A percentile compares a stretch with the other conserved stretches of the same genome.
phyloP scores from a whole-genome alignment of 2,113 vertebrate genomes.

The Cacatua alba region DNA sequence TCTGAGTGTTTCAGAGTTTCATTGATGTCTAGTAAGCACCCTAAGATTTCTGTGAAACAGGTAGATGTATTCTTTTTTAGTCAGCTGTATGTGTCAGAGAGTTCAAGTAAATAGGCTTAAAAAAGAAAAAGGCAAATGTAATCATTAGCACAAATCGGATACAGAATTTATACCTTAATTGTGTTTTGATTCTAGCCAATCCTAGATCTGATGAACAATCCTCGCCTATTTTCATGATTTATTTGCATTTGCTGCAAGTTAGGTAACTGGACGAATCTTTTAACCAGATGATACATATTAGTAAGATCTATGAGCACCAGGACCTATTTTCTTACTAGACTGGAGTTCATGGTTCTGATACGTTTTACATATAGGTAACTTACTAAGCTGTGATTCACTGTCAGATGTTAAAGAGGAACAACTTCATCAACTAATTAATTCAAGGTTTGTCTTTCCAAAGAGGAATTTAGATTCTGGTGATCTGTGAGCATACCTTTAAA shows the following conservation, averaged over 20 bases:
- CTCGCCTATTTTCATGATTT: not conserved
- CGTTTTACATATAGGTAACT: not conserved
- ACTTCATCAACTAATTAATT: not conserved
- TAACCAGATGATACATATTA: not conserved
- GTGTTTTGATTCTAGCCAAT: not conserved
- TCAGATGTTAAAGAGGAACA: not conserved
- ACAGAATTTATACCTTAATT: not conserved
- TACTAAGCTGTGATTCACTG: not conserved
- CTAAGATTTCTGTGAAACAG: not conserved
- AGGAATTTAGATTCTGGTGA: not conserved
- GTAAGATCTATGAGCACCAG: not conserved
- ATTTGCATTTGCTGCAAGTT: not conserved
- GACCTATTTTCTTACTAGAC: not conserved
- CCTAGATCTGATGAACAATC: not conserved
- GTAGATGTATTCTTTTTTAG: not conserved
- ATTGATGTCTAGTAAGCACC: not conserved
- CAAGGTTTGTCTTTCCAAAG: not conserved
- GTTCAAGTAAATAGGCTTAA: not conserved
- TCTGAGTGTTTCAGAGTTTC: not conserved
- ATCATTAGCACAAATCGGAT: not conserved
- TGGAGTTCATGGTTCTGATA: not conserved
- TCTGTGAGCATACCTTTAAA: not conserved
- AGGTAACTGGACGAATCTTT: not conserved
- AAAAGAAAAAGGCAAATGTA: not conserved
- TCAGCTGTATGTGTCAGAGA: not conserved